Evolutionary conservation across 2,797 vertebrate species (phyloP), one percentile per base, ranked within the genome.

Genomic region (Mus caroli): DNA sequence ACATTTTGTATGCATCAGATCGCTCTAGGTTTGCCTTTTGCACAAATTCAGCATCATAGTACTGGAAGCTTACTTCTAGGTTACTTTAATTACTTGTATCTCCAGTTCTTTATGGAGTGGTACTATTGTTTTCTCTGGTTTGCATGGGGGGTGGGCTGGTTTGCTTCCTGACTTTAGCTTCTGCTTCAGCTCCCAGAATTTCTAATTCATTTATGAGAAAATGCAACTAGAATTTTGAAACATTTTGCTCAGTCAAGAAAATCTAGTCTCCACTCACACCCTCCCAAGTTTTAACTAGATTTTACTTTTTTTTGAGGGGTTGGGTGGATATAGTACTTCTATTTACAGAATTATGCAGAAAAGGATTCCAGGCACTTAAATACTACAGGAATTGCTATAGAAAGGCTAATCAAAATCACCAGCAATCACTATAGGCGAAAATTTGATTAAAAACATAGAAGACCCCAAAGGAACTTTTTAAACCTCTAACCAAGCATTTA

Each of bases 251-350:
- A 62, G 46, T 58, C 83, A 78, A 43, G 5, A 93, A 92, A 96
- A 84, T 8, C 62, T 52, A 80, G 13, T 12, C 58, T 90, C 80
- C 69, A 43, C 54, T 64, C 77, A 46, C 4, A 37, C 43, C 28
- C 92, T 52, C 6, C 88, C 46, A 79, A 89, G 28, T 86, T 94
- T 94, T 92, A 93, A 80, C 13, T 73, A 62, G 52, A n/a, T 19
- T n/a, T 95, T 43, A 31, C 20, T 88, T 37, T 67, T 64, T 17
- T 46, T 8, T 13, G 87, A 43, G 40, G 56, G 43, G 50, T 12
- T 11, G 62, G 22, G 3, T 15, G 0, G 24, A 26, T 83, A 43
- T 46, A 62, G 4, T 69, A 84, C 7, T 52, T 28, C 11, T 50
- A 85, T 77, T 87, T 91, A 91, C 50, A 91, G 93, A 86, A 79